Evolutionary conservation across 2,888 invertebrate species (phyloP).

Genomic region (Eupeodes latifasciatus): DNA sequence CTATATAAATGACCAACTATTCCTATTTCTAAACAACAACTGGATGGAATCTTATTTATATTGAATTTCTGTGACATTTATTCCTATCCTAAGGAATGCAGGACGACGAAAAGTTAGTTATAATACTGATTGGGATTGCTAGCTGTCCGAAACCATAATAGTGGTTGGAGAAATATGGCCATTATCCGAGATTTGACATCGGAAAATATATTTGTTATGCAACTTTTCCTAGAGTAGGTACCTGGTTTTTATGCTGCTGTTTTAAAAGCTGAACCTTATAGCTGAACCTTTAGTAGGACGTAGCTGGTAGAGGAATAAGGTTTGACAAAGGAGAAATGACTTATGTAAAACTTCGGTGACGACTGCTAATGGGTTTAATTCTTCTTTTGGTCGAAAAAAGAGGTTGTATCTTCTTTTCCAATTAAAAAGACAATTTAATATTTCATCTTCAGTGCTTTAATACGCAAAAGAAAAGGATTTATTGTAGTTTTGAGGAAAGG

Average conservation of each 20-base stretch:
- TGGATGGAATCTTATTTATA: conserved; percentile 37
- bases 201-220: conserved; percentile 6
- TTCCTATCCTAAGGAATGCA: neutral
- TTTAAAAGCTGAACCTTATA: neutral
- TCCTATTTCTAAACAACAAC: neutral
- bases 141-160: conserved; percentile 54
- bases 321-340: neutral
- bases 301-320: no score
- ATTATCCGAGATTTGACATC: conserved; percentile 43
- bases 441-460: no score
- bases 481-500: no score
- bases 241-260: neutral
- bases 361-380: conserved; percentile 3
- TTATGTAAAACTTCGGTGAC: neutral
- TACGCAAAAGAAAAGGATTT: no score
- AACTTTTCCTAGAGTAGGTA: neutral
- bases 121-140: neutral
- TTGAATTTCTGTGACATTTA: conserved; percentile 39
- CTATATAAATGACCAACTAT: conserved; percentile 14
- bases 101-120: neutral
- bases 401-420: neutral
- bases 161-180: conserved; percentile 27
- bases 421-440: neutral
- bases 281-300: no score
- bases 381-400: neutral